These are phyloP conservation scores for Lycia hirtaria DNA, from an alignment of 2,888 invertebrate species.

Conservation along the genomic window DNA sequence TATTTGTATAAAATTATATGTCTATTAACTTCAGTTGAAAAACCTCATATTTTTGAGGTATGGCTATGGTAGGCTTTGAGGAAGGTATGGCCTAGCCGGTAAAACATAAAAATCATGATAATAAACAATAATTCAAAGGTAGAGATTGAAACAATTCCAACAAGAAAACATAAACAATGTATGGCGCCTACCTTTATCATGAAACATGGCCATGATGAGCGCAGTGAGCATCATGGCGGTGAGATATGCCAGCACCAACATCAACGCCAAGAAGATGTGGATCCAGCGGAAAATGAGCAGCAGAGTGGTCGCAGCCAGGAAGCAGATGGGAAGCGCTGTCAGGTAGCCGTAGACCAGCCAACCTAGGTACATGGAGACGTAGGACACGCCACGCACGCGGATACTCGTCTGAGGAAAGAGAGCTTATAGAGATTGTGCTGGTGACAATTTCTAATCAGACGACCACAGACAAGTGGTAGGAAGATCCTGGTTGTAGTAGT, in stretches of 20 bases:
- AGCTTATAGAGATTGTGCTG: too few species aligned
- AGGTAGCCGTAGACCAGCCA: conserved; percentile 69
- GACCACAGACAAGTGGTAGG: too few species aligned
- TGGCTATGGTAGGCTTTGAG: too few species aligned
- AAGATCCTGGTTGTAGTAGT: too few species aligned
- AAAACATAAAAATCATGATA: too few species aligned
- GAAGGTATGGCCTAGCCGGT: too few species aligned
- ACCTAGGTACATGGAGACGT: conserved; percentile 63
- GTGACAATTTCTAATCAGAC: too few species aligned
- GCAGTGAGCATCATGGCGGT: conserved; percentile 69
- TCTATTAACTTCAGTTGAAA: too few species aligned
- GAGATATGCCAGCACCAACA: conserved; percentile 62
- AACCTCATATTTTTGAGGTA: too few species aligned
- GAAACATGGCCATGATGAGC: conserved; percentile 73
- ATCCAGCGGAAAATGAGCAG: conserved; percentile 77
- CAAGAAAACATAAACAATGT: background rate
- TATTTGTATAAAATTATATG: too few species aligned
- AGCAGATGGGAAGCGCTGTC: conserved; percentile 64
- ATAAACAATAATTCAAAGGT: too few species aligned
- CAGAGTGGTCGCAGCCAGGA: conserved; percentile 62
- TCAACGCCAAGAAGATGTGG: conserved; percentile 60
- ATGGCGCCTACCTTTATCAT: conserved; percentile 56
- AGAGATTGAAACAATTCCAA: too few species aligned
- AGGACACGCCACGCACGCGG: conserved; percentile 65
- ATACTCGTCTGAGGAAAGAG: conserved; percentile 58